A percentile compares a stretch with the other conserved stretches of the same genome.
phyloP scores from a whole-genome alignment of 2,797 vertebrate genomes.

The Agapornis canus region DNA sequence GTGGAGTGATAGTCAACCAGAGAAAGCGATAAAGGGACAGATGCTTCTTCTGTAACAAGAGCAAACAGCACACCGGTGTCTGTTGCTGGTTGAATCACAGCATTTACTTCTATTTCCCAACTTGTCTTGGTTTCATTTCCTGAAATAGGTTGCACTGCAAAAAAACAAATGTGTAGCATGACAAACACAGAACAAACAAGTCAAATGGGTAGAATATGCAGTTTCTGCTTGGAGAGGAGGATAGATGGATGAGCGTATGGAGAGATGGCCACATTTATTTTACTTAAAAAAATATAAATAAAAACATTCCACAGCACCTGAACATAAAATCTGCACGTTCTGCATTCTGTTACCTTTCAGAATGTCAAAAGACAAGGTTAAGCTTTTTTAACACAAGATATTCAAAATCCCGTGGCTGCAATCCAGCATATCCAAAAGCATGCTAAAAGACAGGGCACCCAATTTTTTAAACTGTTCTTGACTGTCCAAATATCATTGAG shows the following conservation, averaged over 20 bases:
- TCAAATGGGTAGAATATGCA: not conserved
- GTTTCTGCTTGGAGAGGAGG: not conserved
- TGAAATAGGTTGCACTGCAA: slow-evolving; percentile 56
- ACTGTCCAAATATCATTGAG: not conserved
- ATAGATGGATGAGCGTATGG: not conserved
- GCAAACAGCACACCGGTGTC: slow-evolving; percentile 89
- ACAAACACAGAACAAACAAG: not conserved
- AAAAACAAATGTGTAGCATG: not conserved
- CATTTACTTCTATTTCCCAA: slow-evolving; percentile 83
- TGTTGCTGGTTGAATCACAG: slow-evolving; percentile 85
- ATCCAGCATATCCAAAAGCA: not conserved
- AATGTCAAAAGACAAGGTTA: not conserved
- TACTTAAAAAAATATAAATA: not conserved
- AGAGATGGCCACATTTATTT: not conserved
- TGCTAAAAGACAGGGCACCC: not conserved
- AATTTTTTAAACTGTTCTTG: not conserved
- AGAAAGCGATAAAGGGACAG: slow-evolving; percentile 87
- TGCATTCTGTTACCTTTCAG: not conserved
- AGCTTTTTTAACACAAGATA: not conserved
- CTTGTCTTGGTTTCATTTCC: slow-evolving; percentile 67
- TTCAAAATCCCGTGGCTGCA: not conserved
- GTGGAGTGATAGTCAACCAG: slow-evolving; percentile 89
- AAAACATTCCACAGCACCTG: not conserved
- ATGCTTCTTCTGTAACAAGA: slow-evolving; percentile 82
- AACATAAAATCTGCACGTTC: not conserved